Base-by-base conservation (phyloP, 2,888 invertebrate species). In the Andrena hattorfiana region DNA sequence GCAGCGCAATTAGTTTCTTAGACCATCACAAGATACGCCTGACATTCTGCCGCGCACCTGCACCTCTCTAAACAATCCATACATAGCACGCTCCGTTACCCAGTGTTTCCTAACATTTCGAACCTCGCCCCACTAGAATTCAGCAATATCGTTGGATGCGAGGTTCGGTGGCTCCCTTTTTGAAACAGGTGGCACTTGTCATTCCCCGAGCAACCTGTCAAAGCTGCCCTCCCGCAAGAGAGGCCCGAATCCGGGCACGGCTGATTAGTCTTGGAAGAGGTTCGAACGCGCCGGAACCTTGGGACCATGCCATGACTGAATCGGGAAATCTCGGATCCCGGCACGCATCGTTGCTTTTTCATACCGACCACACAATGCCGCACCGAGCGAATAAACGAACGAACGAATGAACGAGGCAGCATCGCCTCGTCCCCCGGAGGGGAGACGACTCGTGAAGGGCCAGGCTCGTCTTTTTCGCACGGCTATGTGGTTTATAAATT, bases 401-500 rank as follows among this genome's bases (percentile, higher is more conserved):
- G 42, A 20, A 16, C 32, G 30, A 48, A 26, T 20, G 42, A 60
- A 16, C n/a, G 26, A 48, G 51, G 32, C 6, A 13, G 30, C 26
- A n/a, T 35, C 35, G 69, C 48, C 28, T 30, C 20, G 23, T 32
- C 35, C 23, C 59, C 60, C 62, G 32, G 63, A 20, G 72, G 67
- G 75, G 66, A 72, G 63, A 60, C 72, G 67, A 64, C 60, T 71
- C 48, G 71, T 59, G 72, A 72, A 77, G 35, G 54, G 28, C n/a
- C 49, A 63, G 59, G 26, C 49, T 81, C 81, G 64, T 71, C 77
- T 81, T 83, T 87, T 85, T 87, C 83, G 82, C 86, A 75, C 83
- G 83, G 51, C 77, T 68, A 70, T 86, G 84, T 83, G 91, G 85
- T 90, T 91, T 90, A 88, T 86, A 90, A 91, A 90, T 91, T 87